These are phyloP conservation scores for Orchesella flavescens DNA, from an alignment of 2,888 invertebrate species.

Conservation along the genomic window DNA sequence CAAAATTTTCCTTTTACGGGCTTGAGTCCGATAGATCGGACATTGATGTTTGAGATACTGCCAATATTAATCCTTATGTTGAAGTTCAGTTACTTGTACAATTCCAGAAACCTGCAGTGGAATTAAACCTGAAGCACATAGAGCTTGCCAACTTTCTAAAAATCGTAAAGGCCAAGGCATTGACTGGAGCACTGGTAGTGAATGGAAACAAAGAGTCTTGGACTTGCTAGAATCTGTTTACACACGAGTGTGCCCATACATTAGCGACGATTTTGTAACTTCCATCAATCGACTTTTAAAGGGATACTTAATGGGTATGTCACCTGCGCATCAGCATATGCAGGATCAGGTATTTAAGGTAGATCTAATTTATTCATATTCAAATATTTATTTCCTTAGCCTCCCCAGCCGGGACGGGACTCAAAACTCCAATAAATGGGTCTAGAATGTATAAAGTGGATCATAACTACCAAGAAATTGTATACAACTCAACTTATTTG, in stretches of 20 bases:
- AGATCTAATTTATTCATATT: not conserved
- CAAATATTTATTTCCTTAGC: not conserved
- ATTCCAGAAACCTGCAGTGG: slow-evolving; percentile 22
- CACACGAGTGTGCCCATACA: slow-evolving; percentile 37
- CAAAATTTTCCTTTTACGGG: too few relatives aligned
- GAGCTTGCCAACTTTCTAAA: slow-evolving; percentile 34
- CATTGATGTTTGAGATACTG: too few relatives aligned
- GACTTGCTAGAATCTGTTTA: slow-evolving; percentile 49
- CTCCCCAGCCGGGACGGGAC: slow-evolving; percentile 29
- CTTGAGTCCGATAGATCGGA: too few relatives aligned
- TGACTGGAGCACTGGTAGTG: slow-evolving; percentile 22
- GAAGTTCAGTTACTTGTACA: too few relatives aligned
- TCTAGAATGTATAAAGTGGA: not conserved
- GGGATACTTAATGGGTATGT: slow-evolving; percentile 46
- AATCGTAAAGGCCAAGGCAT: slow-evolving; percentile 23
- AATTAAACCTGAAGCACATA: slow-evolving; percentile 35
- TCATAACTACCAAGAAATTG: not conserved
- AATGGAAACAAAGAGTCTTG: slow-evolving; percentile 45
- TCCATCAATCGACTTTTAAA: slow-evolving; percentile 46
- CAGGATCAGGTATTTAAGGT: too few relatives aligned
- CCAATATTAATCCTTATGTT: too few relatives aligned
- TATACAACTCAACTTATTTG: slow-evolving; percentile 33
- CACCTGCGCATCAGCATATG: not conserved
- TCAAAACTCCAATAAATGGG: slow-evolving; percentile 27
- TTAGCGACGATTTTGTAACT: slow-evolving; percentile 22